phyloP scores from a whole-genome alignment of 2,888 invertebrate species.

The Eilema griseolum region DNA sequence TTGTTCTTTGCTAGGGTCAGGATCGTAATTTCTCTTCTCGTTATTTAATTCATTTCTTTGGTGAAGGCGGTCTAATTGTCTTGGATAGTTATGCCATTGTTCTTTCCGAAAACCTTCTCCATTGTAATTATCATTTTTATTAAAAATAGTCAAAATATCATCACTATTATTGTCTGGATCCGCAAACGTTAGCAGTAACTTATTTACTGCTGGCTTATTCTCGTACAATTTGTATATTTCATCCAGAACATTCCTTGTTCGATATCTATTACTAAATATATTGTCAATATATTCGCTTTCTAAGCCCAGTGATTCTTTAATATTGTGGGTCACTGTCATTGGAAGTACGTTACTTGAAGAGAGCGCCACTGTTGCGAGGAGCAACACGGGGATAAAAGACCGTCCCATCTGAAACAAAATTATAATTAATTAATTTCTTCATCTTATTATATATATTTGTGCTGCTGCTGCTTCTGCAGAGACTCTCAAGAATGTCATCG shows the following conservation, averaged over 20 bases:
- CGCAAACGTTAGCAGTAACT: constrained; percentile 48
- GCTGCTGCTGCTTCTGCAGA: no score
- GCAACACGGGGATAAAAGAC: constrained; percentile 67
- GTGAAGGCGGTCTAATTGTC: constrained; percentile 77
- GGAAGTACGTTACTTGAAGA: constrained; percentile 79
- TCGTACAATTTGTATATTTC: constrained; percentile 65
- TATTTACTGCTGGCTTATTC: constrained; percentile 42
- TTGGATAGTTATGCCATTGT: constrained; percentile 81
- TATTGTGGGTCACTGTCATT: constrained; percentile 63
- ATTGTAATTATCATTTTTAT: constrained; percentile 64
- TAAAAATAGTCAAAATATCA: constrained; percentile 57
- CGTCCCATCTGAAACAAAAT: constrained; percentile 79
- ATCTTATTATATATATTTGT: no score
- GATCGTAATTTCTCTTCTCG: constrained; percentile 62
- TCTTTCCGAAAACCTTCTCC: constrained; percentile 76
- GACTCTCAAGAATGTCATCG: no score
- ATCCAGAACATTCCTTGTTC: constrained; percentile 63
- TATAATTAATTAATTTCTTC: background rate
- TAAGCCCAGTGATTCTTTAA: constrained; percentile 57
- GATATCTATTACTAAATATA: constrained; percentile 70
- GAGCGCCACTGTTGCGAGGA: constrained; percentile 73
- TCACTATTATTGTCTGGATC: constrained; percentile 58
- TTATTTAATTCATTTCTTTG: constrained; percentile 54
- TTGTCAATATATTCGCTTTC: constrained; percentile 74
- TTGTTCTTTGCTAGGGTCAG: constrained; percentile 54